Conservation (phyloP, 2,888 invertebrate genomes). For the Glomeris marginata region DNA sequence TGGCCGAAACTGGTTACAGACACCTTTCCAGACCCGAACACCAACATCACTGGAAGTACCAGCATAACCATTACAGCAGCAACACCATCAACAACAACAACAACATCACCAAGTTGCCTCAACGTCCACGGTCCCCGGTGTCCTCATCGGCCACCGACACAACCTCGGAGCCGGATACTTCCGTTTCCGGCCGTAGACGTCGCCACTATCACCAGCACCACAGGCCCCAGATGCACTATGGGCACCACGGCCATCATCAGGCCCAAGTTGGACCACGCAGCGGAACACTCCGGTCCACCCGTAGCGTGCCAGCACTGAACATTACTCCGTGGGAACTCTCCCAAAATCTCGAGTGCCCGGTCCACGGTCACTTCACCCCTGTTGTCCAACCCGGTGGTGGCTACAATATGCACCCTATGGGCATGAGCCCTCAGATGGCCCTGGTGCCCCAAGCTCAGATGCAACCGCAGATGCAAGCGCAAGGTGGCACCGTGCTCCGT, state of each 20-base stretch:
- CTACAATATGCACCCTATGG: background rate
- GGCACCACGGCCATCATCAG: background rate
- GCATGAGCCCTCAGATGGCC: background rate
- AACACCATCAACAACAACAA: too few species aligned
- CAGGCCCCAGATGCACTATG: background rate
- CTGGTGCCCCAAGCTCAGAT: background rate
- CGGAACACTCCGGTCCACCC: constrained; percentile 13
- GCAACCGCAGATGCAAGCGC: background rate
- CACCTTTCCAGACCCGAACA: background rate
- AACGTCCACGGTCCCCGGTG: constrained; percentile 4
- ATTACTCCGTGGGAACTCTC: background rate
- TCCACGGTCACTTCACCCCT: constrained; percentile 13
- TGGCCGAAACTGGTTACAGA: too few species aligned
- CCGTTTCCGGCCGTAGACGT: constrained; percentile 8
- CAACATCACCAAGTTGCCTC: background rate
- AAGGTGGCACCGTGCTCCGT: constrained; percentile 2
- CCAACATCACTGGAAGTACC: background rate
- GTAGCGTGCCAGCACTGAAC: constrained; percentile 15
- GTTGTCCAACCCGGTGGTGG: too few species aligned
- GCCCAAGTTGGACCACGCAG: background rate
- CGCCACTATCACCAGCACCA: constrained; percentile 3
- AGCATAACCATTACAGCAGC: background rate
- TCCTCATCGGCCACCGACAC: constrained; percentile 10
- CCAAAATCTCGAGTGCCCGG: constrained; percentile 12
- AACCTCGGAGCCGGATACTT: constrained; percentile 7